Evolutionary conservation across 1,140 invertebrate species (phyloP).

Genomic region (Drosophila orosa): DNA sequence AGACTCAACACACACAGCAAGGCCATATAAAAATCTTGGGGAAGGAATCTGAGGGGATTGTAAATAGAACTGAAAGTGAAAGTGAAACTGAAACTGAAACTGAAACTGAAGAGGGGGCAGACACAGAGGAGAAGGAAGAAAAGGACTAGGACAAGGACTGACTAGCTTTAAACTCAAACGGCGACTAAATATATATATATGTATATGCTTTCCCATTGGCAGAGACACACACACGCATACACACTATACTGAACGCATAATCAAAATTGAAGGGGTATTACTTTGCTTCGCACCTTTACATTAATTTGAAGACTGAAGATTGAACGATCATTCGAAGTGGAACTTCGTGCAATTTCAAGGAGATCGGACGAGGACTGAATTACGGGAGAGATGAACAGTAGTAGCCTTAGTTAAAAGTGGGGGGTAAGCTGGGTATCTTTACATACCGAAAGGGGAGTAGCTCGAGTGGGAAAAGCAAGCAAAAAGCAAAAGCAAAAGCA

Average conservation of each 20-base stretch:
- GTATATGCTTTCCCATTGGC: conserved; percentile 57
- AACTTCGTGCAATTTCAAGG: conserved; percentile 50
- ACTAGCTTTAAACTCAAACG: conserved; percentile 40
- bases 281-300: conserved; percentile 48
- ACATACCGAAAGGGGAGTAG: conserved; percentile 4
- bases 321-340: conserved; percentile 68
- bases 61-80: conserved; percentile 21
- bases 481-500: neutral
- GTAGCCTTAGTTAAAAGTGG: conserved; percentile 42
- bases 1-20: conserved; percentile 31
- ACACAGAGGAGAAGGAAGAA: neutral
- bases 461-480: neutral
- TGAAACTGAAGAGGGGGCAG: neutral
- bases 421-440: conserved; percentile 10
- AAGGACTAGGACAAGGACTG: conserved; percentile 39
- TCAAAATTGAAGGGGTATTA: conserved; percentile 59
- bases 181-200: conserved; percentile 3
- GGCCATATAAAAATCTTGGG: conserved; percentile 37
- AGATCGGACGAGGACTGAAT: conserved; percentile 5
- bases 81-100: neutral
- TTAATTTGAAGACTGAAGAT: conserved; percentile 74
- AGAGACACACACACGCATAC: conserved; percentile 4
- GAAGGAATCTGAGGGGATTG: conserved; percentile 11
- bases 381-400: conserved; percentile 6
- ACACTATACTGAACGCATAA: conserved; percentile 50